Percentiles rank a stretch among this genome's conserved stretches.
These are phyloP conservation scores for Hydrolagus colliei DNA, from an alignment of 2,797 vertebrate species.

Conservation along the genomic window DNA sequence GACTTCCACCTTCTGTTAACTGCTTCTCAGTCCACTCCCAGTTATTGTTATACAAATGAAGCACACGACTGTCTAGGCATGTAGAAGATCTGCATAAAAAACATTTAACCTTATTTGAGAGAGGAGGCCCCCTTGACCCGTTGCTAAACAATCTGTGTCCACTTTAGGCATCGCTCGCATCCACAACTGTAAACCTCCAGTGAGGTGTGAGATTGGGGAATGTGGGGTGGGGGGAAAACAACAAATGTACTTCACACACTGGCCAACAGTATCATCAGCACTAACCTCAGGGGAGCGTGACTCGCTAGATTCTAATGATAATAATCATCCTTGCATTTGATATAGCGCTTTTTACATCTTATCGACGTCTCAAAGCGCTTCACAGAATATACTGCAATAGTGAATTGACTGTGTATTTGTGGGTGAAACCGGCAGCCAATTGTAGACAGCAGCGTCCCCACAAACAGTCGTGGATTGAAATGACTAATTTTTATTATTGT, in stretches of 20 bases:
- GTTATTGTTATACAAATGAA: constrained; percentile 6
- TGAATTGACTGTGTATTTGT: too few species aligned
- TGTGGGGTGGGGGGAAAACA: not conserved
- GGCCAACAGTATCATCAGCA: not conserved
- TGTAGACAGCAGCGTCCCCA: too few species aligned
- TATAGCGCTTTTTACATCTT: too few species aligned
- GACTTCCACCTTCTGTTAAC: not conserved
- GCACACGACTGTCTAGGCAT: not conserved
- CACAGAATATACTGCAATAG: too few species aligned
- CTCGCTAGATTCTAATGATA: too few species aligned
- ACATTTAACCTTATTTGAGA: not conserved
- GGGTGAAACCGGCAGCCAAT: too few species aligned
- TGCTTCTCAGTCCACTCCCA: not conserved
- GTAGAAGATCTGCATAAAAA: not conserved
- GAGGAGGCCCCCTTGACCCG: not conserved
- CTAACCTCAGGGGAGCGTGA: not conserved
- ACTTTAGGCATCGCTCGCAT: not conserved
- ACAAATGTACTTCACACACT: not conserved
- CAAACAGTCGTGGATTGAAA: too few species aligned
- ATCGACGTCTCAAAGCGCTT: too few species aligned
- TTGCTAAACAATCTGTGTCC: not conserved
- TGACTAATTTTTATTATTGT: too few species aligned
- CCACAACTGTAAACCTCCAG: constrained; percentile 2
- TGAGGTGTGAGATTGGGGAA: not conserved
- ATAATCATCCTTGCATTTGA: too few species aligned